Base-by-base conservation (phyloP, 2,113 vertebrate genomes). In the Larimichthys polyactis region DNA sequence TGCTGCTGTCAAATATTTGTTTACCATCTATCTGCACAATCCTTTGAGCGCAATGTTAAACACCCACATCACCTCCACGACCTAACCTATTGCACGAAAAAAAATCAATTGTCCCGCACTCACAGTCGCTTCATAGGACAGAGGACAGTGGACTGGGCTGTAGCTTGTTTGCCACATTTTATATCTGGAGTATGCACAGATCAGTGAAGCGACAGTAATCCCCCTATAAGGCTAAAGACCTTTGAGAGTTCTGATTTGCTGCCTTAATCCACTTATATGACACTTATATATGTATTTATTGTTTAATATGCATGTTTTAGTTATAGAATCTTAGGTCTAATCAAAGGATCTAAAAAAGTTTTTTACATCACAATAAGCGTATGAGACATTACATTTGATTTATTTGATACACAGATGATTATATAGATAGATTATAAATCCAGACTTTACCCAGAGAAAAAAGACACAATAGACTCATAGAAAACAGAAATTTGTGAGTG, bases 1-100 rank as follows among this genome's bases (percentile, higher is more conserved):
- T 63, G 81, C 87, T 82, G 77, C 80, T 80, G 87, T 87, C 84
- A 85, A 75, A 88, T 90, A 88, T 89, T 83, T 90, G 86, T 90
- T 93, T 85, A 81, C 65, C 71, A 64, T 89, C 78, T 83, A 54
- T 83, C 58, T 63, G 81, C 79, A 72, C 78, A 51, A 22, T 11
- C 49, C 46, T 81, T 24, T 71, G 74, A 69, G 66, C 51, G 65
- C 82, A 78, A 5, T 57, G 65, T 66, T 70, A 58, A 70, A 71
- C 75, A 62, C 52, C 57, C 72, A 74, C 84, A 87, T 81, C 87
- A 83, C 83, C 69, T 79, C 78, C 83, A 52, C 64, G 82, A 79
- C 81, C 71, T 71, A 63, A 48, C 75, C 76, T 65, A 51, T 5
- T 48, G 60, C 44, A 52, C 55, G 59, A 68, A 82, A 79, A 80